Percentiles rank a stretch among this genome's conserved stretches.
Conservation (phyloP, 2,113 vertebrate genomes). For the Mus pahari region DNA sequence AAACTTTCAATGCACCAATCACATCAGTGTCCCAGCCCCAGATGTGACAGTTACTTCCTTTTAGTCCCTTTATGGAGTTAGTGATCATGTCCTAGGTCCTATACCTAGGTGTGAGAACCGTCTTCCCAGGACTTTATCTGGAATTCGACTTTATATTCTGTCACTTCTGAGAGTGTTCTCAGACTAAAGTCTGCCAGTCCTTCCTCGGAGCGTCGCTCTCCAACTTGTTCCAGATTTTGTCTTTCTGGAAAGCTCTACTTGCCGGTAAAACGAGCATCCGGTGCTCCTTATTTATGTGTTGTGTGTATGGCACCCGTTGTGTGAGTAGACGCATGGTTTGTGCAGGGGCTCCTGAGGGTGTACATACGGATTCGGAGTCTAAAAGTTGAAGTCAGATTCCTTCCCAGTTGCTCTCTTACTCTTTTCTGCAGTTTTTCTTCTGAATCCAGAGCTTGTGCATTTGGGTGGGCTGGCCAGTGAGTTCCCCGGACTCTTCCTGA, state of each 20-base stretch:
- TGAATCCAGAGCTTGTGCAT: background rate
- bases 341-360: background rate
- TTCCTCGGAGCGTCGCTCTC: background rate
- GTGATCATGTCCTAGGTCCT: background rate
- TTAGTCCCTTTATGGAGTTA: background rate
- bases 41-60: background rate
- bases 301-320: background rate
- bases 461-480: background rate
- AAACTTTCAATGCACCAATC: background rate
- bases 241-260: background rate
- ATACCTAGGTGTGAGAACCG: background rate
- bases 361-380: background rate
- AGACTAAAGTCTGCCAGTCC: background rate
- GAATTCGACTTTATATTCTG: background rate
- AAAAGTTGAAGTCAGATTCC: background rate
- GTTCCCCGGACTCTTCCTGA: background rate
- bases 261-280: background rate
- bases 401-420: background rate
- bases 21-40: background rate
- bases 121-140: background rate
- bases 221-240: background rate
- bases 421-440: background rate
- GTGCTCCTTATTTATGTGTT: background rate
- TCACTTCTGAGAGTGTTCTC: background rate
- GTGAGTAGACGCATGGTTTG: background rate